Conservation (phyloP, 2,797 vertebrate species). For the Crenichthys baileyi region DNA sequence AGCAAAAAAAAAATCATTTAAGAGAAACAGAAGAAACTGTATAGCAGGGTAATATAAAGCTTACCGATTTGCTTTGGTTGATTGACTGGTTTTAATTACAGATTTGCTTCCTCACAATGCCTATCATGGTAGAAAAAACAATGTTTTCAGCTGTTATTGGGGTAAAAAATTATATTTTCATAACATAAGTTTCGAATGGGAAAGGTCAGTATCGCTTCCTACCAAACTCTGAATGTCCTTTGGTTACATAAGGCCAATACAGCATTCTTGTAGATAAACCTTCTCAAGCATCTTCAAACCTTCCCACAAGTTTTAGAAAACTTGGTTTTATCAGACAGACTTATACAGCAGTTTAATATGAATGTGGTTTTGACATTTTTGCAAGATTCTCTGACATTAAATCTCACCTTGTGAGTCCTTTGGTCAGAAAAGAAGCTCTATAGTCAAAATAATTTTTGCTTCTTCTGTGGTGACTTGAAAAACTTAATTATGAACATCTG, state of each 20-base stretch:
- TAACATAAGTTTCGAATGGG: conserved; percentile 20
- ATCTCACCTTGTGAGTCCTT: conserved; percentile 25
- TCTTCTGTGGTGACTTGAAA: conserved; percentile 40
- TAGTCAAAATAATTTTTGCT: conserved; percentile 45
- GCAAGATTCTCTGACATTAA: conserved; percentile 35
- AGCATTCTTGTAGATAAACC: conserved; percentile 51
- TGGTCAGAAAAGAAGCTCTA: conserved; percentile 49
- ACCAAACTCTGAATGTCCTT: conserved; percentile 37
- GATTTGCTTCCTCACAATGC: conserved; percentile 10
- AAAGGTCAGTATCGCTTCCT: conserved; percentile 35
- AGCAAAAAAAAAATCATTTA: background rate
- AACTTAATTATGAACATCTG: conserved; percentile 55
- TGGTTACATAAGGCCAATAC: conserved; percentile 62
- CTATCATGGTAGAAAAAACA: background rate
- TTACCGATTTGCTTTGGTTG: background rate
- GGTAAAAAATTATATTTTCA: background rate
- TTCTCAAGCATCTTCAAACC: conserved; percentile 56
- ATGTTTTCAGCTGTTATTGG: background rate
- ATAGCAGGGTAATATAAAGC: background rate
- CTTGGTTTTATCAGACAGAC: conserved; percentile 60
- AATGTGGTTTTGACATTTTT: conserved; percentile 23
- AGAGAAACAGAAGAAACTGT: background rate
- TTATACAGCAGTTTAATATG: conserved; percentile 39
- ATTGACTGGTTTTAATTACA: background rate
- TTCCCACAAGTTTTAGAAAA: background rate